phyloP scores from a whole-genome alignment of 2,888 invertebrate genomes.

The Cinara cedri region DNA sequence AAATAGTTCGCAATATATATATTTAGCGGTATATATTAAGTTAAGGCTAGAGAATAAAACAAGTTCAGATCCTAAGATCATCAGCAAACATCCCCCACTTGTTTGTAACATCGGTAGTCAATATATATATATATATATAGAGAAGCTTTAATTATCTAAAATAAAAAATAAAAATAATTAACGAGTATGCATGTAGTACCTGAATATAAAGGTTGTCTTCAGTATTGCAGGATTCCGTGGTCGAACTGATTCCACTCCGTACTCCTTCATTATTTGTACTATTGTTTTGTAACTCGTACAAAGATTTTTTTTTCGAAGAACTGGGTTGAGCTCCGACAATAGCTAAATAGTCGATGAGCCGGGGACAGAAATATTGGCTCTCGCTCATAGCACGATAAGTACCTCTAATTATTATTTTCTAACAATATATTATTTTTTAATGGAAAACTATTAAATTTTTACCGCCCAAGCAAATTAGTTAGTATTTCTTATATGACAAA shows the following conservation, averaged over 20 bases:
- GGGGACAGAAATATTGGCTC: constrained; percentile 74
- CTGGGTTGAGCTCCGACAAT: constrained; percentile 75
- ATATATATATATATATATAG: too few relatives aligned
- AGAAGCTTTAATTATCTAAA: too few relatives aligned
- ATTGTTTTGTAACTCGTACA: constrained; percentile 45
- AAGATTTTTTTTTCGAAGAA: constrained; percentile 21
- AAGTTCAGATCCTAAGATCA: too few relatives aligned
- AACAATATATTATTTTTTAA: not conserved
- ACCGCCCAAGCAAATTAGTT: constrained; percentile 13
- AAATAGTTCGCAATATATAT: too few relatives aligned
- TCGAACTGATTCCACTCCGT: not conserved
- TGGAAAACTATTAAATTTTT: constrained; percentile 9
- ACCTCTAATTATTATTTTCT: not conserved
- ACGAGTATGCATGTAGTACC: not conserved
- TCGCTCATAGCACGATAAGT: constrained; percentile 52
- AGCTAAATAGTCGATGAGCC: constrained; percentile 93
- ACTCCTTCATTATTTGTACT: not conserved
- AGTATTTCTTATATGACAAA: constrained; percentile 13
- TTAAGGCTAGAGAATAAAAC: too few relatives aligned
- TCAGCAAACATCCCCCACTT: too few relatives aligned
- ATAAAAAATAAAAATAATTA: too few relatives aligned
- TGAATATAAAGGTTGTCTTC: constrained; percentile 44
- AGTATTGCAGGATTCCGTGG: not conserved
- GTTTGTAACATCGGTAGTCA: too few relatives aligned
- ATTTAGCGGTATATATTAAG: too few relatives aligned